A percentile compares a stretch with the other conserved stretches of the same genome.
These are phyloP conservation scores for Camponotus vicinus DNA, from an alignment of 1,140 invertebrate genomes.

Conservation along the genomic window DNA sequence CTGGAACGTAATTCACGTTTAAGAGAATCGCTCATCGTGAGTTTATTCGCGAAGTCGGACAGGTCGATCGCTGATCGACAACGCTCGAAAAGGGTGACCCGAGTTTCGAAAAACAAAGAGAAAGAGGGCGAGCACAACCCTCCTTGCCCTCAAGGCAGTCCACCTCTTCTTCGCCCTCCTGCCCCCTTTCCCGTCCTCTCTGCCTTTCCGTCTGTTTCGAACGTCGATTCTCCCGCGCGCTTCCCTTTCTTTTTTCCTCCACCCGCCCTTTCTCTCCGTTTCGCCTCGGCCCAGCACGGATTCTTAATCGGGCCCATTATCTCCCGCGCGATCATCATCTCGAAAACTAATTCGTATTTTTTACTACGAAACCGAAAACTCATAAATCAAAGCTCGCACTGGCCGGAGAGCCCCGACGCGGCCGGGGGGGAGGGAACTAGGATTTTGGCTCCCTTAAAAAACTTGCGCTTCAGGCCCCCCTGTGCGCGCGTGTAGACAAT, in stretches of 20 bases:
- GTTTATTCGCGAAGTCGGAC: slow-evolving; percentile 44
- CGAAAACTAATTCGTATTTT: slow-evolving; percentile 86
- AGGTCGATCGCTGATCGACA: slow-evolving; percentile 58
- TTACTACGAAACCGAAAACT: slow-evolving; percentile 86
- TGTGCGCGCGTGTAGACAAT: slow-evolving; percentile 76
- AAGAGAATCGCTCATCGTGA: slow-evolving; percentile 37
- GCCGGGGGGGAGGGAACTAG: background rate
- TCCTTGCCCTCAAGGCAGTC: slow-evolving; percentile 71
- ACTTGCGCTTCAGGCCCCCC: slow-evolving; percentile 61
- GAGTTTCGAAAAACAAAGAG: slow-evolving; percentile 74
- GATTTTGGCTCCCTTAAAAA: slow-evolving; percentile 71
- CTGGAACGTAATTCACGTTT: slow-evolving; percentile 45
- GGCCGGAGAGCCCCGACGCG: slow-evolving; percentile 19
- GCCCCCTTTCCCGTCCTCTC: background rate
- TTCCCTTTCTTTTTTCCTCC: slow-evolving; percentile 44
- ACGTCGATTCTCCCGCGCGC: slow-evolving; percentile 33
- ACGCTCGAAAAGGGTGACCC: slow-evolving; percentile 69
- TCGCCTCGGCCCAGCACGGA: slow-evolving; percentile 73
- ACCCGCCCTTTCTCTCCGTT: slow-evolving; percentile 67
- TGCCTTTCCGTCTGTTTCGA: slow-evolving; percentile 2
- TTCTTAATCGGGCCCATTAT: slow-evolving; percentile 86
- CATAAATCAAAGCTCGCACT: slow-evolving; percentile 84
- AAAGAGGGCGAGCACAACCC: slow-evolving; percentile 71
- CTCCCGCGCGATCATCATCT: slow-evolving; percentile 85
- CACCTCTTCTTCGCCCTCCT: slow-evolving; percentile 52